Evolutionary conservation across 2,888 invertebrate genomes (phyloP), one percentile per base, ranked within the genome.

Genomic region (Dryomyza anilis): DNA sequence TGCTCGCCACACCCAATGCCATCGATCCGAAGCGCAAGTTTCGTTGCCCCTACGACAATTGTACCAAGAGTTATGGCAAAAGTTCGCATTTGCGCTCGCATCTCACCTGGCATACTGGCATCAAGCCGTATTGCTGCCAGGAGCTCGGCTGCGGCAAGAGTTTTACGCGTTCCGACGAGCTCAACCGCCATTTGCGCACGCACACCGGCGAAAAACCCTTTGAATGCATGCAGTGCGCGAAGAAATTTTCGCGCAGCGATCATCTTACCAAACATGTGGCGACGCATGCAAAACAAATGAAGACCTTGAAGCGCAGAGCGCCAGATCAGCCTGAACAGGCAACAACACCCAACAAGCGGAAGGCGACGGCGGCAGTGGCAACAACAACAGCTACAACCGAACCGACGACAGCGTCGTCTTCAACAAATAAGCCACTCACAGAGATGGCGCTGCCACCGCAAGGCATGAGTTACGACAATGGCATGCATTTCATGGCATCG

Each of bases 91-190:
- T 81, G 61, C 80, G 81, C 39, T 80, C 81, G 23, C 81, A 81
- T 73, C 73, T 81, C 30, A 81, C 81, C n/a, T 81, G 81, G 81
- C 81, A 81, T 57, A 79, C 81, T 3, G 81, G 81, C 4, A 78
- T 81, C 23, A 81, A 81, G 46, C 81, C 81, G 0, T 81, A 80
- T 62, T 76, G 79, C 3, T 81, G 81, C 63, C 71, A 69, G n/a
- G 74, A 76, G 25, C 70, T 75, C 0, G 75, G 74, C 23, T 81
- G 81, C 30, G 80, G 79, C 1, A 81, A 79, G 65, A 78, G 81
- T 12, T 81, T 81, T 36, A 81, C 81, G 0, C 76, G 81, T 12
- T 81, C 81, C 1, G 81, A 81, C 53, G 81, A 81, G 62, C 74
- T 81, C 2, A 78, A 80, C 62, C 74, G 81, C 30, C 81, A 81